These are phyloP conservation scores for Melinopterus prodromus DNA, from an alignment of 2,888 invertebrate species.

Conservation along the genomic window DNA sequence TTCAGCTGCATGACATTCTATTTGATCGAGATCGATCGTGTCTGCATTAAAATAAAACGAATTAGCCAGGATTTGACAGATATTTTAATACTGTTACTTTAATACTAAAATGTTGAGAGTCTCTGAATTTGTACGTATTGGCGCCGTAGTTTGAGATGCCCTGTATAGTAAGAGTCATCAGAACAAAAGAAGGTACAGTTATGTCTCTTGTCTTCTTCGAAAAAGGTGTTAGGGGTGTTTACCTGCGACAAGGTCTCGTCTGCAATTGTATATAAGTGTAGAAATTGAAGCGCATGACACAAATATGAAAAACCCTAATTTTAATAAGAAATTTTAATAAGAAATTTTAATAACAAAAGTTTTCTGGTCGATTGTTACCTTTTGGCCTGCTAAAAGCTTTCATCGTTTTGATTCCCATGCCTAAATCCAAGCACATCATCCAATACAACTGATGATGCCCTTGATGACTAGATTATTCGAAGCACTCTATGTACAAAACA, in stretches of 20 bases:
- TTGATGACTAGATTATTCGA: conserved; percentile 56
- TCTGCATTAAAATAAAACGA: too few species aligned
- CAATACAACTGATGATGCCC: background rate
- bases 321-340: too few species aligned
- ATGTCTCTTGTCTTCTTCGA: background rate
- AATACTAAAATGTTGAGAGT: too few species aligned
- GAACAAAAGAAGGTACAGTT: background rate
- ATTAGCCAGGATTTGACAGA: too few species aligned
- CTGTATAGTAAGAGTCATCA: background rate
- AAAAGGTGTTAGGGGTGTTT: background rate
- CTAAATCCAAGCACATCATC: conserved; percentile 66
- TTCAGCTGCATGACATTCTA: too few species aligned
- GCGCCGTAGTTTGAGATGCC: background rate
- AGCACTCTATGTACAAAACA: conserved; percentile 13
- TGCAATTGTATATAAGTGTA: background rate
- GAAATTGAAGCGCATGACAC: background rate
- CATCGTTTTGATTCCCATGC: conserved; percentile 90
- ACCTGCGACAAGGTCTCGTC: background rate
- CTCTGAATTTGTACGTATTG: background rate
- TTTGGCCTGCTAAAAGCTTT: conserved; percentile 87
- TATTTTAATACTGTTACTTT: too few species aligned
- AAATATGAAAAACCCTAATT: too few species aligned
- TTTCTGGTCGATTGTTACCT: conserved; percentile 74
- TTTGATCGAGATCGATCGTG: too few species aligned
- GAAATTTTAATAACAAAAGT: too few species aligned